Evolutionary conservation across 1,140 invertebrate species (phyloP), one percentile per base, ranked within the genome.

Genomic region (Drosophila triauraria): DNA sequence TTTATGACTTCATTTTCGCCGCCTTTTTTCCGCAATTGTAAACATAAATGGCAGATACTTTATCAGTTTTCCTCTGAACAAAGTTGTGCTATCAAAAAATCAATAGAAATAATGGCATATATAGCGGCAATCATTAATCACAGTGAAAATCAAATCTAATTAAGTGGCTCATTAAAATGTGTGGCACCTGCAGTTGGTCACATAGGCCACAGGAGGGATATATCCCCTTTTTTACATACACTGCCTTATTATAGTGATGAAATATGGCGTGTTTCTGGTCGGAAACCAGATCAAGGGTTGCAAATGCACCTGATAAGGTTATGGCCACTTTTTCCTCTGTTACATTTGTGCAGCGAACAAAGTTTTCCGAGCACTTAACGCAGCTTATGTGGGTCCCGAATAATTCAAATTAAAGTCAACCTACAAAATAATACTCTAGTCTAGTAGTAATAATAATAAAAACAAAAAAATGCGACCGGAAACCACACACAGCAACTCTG

Each of bases 401-500:
- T 69, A 80, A 78, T 83, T 85, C 58, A 54, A 81, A 75, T 75
- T 70, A 75, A 72, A 78, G 74, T 70, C 43, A 75, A 58, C 75
- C 35, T 17, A 32, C 20, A 61, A 64, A 60, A 23, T 63, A 60
- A 57, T 56, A 35, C 25, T 35, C 32, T 10, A 9, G 13, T 38
- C 13, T n/a, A 9, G 7, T 8, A 40, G 48, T 20, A 53, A 56
- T 48, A 62, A 65, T 75, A 65, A 63, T 50, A 60, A 80, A 50
- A 68, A 44, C 7, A 10, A 63, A 74, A 75, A 77, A 84, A 80
- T 68, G 48, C 60, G 59, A 82, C 83, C 83, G 83, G 83, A 86
- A 86, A 67, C 80, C 32, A 32, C 32, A 10, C 53, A 54, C 69
- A 70, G 63, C 47, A 56, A 20, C 43, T 30, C 38, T 68, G 57